These are phyloP conservation scores for Paratrypauchen microcephalus DNA, from an alignment of 2,797 vertebrate genomes.

Conservation along the genomic window DNA sequence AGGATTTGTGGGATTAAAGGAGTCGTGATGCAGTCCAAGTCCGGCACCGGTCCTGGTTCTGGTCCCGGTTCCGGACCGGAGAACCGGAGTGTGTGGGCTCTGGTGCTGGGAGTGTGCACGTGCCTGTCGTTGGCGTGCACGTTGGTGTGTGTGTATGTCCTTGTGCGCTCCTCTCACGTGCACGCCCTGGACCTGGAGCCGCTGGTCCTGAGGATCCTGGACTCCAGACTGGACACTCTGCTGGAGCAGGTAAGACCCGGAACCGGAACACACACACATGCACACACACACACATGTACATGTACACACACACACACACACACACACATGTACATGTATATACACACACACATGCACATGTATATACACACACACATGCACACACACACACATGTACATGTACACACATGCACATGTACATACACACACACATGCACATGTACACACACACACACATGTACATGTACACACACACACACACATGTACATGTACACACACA, in stretches of 20 bases:
- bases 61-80: background rate
- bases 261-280: too few relatives aligned
- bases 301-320: too few relatives aligned
- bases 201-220: background rate
- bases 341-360: too few relatives aligned
- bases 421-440: too few relatives aligned
- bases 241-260: background rate
- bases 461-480: too few relatives aligned
- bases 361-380: too few relatives aligned
- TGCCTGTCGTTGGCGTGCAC: background rate
- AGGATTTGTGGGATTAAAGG: background rate
- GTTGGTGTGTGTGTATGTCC: background rate
- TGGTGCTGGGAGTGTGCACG: slow-evolving; percentile 3
- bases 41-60: background rate
- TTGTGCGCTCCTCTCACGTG: background rate
- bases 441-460: too few relatives aligned
- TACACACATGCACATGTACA: too few relatives aligned
- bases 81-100: background rate
- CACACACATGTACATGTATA: too few relatives aligned
- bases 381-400: too few relatives aligned
- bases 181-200: background rate
- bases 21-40: background rate
- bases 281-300: too few relatives aligned
- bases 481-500: too few relatives aligned
- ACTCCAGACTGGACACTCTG: background rate